Evolutionary conservation across 2,888 invertebrate genomes (phyloP).

Genomic region (Nephrotoma guestfalica): DNA sequence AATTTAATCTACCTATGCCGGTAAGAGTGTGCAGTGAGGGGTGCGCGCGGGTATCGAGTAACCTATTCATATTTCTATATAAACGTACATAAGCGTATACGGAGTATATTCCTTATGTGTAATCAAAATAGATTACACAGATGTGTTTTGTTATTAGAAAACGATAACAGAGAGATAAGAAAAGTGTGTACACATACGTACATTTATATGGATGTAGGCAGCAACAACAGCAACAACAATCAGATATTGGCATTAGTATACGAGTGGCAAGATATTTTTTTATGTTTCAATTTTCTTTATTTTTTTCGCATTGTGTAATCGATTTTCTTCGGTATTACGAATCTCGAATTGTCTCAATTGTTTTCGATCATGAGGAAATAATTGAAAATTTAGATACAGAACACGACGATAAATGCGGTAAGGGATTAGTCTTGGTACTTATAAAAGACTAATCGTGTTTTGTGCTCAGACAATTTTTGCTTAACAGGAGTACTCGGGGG

Average conservation of each 20-base stretch:
- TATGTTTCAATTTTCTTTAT: background rate
- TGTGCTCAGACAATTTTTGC: background rate
- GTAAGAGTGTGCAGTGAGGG: background rate
- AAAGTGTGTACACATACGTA: background rate
- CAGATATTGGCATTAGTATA: background rate
- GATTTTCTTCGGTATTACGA: background rate
- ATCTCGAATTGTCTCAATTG: background rate
- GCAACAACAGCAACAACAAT: background rate
- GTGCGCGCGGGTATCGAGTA: background rate
- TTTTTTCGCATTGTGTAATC: background rate
- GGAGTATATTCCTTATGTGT: background rate
- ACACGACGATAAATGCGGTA: background rate
- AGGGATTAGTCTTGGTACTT: background rate
- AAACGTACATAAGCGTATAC: background rate
- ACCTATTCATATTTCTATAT: background rate
- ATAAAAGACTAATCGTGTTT: background rate
- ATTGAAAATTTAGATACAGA: background rate
- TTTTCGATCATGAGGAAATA: background rate
- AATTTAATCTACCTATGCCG: background rate
- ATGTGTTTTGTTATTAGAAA: background rate
- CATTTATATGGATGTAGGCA: background rate
- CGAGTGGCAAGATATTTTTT: background rate
- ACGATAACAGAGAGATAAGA: background rate
- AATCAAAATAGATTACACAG: background rate
- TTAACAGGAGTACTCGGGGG: background rate